Evolutionary conservation across 2,888 invertebrate genomes (phyloP).

Genomic region (Platycheirus rosarum): DNA sequence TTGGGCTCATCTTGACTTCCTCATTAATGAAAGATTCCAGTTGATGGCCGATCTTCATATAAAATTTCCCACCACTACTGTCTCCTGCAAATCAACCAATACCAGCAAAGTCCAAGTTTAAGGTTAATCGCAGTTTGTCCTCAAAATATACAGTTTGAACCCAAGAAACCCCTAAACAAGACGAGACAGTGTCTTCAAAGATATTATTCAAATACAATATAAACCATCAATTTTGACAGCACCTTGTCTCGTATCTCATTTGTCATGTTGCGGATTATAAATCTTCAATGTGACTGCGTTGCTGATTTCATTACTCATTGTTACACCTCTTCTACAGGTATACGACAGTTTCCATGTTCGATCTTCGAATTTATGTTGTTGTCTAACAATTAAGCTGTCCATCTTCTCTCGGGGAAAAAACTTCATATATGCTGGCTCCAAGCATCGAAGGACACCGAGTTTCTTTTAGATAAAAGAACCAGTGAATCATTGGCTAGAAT

Average conservation of each 20-base stretch:
- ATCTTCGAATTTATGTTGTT: conserved; percentile 34
- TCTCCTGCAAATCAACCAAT: not conserved
- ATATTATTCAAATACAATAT: conserved; percentile 19
- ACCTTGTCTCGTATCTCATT: conserved; percentile 10
- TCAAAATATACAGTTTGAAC: conserved; percentile 24
- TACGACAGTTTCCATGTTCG: not conserved
- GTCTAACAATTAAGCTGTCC: conserved; percentile 62
- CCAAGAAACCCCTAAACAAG: conserved; percentile 2
- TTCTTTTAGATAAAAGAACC: conserved; percentile 9
- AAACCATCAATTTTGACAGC: conserved; percentile 31
- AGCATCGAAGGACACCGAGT: conserved; percentile 56
- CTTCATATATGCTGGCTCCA: not conserved
- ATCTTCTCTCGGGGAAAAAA: conserved; percentile 6
- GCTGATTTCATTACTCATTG: conserved; percentile 55
- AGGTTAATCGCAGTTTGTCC: conserved; percentile 15
- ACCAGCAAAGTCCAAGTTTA: conserved; percentile 25
- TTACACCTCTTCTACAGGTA: conserved; percentile 15
- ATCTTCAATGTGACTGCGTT: conserved; percentile 25
- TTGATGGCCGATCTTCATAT: too few relatives aligned
- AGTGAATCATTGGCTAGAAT: conserved; percentile 58
- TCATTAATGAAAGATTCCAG: too few relatives aligned
- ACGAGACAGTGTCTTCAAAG: conserved; percentile 1
- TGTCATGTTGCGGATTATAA: conserved; percentile 28
- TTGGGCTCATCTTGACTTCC: too few relatives aligned
- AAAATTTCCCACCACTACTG: too few relatives aligned